Evolutionary conservation across 1,140 invertebrate species (phyloP).

Genomic region (Microplitis mediator): DNA sequence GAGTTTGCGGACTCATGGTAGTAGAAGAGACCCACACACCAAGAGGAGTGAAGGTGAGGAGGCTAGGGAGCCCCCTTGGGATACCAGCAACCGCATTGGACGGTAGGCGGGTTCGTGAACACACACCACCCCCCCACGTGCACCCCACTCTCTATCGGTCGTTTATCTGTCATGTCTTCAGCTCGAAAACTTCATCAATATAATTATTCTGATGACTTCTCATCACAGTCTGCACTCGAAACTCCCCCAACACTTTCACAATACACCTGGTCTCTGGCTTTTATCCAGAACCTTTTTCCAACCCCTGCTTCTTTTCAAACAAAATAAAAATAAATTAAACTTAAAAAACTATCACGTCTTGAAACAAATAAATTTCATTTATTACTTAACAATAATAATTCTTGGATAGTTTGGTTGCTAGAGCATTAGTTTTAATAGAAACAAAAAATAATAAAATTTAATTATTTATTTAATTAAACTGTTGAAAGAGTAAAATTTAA

Average conservation of each 20-base stretch:
- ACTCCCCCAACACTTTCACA: not conserved
- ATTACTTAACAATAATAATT: no score
- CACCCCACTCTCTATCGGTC: constrained; percentile 46
- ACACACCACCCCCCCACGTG: constrained; percentile 50
- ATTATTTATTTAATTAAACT: no score
- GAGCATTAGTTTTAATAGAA: no score
- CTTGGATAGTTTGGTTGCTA: no score
- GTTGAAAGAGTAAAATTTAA: no score
- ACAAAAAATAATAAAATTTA: no score
- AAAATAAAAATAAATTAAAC: no score
- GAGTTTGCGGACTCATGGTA: constrained; percentile 34
- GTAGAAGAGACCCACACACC: constrained; percentile 49
- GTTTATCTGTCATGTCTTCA: constrained; percentile 39
- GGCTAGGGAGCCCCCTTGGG: constrained; percentile 54
- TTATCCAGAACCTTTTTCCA: no score
- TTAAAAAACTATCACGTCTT: no score
- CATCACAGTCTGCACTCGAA: not conserved
- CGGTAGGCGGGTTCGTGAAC: constrained; percentile 58
- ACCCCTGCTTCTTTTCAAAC: no score
- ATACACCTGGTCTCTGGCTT: not conserved
- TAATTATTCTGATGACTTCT: constrained; percentile 12
- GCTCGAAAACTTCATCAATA: constrained; percentile 20
- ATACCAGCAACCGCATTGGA: constrained; percentile 57
- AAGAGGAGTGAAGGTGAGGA: constrained; percentile 43
- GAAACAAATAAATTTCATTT: no score